Conservation (phyloP, 2,888 invertebrate genomes). For the Stegophylla sp. region DNA sequence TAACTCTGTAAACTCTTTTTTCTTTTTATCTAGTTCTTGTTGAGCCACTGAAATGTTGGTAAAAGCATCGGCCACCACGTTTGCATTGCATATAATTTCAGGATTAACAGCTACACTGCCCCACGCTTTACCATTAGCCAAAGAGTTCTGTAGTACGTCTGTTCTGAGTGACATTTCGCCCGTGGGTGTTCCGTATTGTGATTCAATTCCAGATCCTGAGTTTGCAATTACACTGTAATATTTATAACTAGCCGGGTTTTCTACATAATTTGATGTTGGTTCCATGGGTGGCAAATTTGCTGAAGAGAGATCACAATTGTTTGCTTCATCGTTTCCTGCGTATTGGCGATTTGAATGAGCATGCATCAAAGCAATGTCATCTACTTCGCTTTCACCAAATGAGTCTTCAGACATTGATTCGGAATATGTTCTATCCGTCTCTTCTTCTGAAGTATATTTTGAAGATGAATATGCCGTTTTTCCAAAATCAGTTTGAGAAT, state of each 20-base stretch:
- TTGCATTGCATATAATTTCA: neutral
- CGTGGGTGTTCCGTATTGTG: no score
- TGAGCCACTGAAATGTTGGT: neutral
- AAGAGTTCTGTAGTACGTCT: no score
- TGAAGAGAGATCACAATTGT: neutral
- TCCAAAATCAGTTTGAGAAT: neutral
- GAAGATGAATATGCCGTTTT: neutral
- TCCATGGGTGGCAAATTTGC: neutral
- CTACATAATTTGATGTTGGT: neutral
- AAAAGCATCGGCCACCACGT: neutral
- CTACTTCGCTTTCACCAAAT: neutral
- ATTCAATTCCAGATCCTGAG: no score
- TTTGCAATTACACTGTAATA: neutral
- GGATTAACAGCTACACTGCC: neutral
- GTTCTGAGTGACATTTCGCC: constrained; percentile 6
- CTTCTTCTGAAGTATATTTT: neutral
- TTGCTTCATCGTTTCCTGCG: constrained; percentile 18
- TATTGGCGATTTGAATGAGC: neutral
- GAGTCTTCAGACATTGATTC: neutral
- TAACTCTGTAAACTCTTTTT: neutral
- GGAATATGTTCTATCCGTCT: neutral
- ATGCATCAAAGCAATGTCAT: neutral
- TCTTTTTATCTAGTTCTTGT: neutral
- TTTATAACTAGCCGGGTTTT: neutral
- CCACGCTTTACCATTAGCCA: neutral